Evolutionary conservation across 2,888 invertebrate genomes (phyloP).

Genomic region (Lasioglossum villosulum): DNA sequence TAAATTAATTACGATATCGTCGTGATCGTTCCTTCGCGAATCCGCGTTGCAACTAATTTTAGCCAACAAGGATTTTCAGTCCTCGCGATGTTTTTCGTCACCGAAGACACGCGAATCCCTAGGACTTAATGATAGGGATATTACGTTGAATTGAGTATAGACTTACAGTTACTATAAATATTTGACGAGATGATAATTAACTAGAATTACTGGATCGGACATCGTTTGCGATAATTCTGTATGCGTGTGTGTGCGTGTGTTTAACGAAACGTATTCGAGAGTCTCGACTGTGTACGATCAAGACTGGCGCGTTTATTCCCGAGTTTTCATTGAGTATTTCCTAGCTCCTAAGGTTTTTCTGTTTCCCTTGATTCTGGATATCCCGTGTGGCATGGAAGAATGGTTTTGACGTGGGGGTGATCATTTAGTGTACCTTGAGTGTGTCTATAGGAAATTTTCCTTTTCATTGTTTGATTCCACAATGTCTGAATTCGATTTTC

Average conservation of each 20-base stretch:
- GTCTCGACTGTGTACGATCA: not conserved
- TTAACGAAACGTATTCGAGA: not conserved
- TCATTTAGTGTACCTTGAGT: not conserved
- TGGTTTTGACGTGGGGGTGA: not conserved
- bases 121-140: not conserved
- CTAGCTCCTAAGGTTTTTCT: not conserved
- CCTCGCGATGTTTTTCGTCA: not conserved
- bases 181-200: not conserved
- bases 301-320: not conserved
- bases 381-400: not conserved
- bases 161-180: not conserved
- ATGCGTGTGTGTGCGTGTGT: not conserved
- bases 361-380: not conserved
- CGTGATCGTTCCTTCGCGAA: conserved; percentile 18
- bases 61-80: not conserved
- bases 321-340: not conserved
- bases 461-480: not conserved
- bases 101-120: not conserved
- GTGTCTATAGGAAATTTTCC: not conserved
- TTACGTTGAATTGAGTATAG: not conserved
- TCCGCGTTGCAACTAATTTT: not conserved
- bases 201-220: not conserved
- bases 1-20: conserved; percentile 29
- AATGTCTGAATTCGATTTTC: not conserved
- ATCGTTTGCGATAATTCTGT: not conserved